phyloP scores from a whole-genome alignment of 2,797 vertebrate species.

The Vipera ursinii region DNA sequence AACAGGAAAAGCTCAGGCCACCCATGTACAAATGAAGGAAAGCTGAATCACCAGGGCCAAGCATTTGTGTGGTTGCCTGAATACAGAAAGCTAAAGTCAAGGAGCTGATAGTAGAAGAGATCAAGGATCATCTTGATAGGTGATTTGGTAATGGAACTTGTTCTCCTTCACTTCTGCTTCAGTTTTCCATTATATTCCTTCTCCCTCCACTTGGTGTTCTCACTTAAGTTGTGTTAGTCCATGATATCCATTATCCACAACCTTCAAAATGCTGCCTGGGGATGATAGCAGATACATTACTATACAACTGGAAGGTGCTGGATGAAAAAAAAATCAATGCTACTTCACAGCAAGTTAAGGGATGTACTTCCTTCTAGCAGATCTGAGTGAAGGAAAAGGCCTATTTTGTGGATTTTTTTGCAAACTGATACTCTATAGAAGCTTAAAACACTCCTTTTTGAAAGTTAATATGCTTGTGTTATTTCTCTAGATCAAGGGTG shows the following conservation, averaged over 20 bases:
- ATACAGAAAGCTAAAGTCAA: not conserved
- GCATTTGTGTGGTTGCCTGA: not conserved
- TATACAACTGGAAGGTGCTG: not conserved
- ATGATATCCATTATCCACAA: not conserved
- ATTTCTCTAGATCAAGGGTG: not conserved
- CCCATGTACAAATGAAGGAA: not conserved
- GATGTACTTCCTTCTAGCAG: not conserved
- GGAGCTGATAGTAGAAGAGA: not conserved
- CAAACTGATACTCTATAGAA: not conserved
- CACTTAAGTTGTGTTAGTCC: not conserved
- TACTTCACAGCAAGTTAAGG: not conserved
- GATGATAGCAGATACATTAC: not conserved
- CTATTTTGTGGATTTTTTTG: not conserved
- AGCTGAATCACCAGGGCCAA: not conserved
- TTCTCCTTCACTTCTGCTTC: not conserved
- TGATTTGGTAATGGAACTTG: not conserved
- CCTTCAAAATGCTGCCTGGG: not conserved
- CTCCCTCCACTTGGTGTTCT: not conserved
- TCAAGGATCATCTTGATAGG: not conserved
- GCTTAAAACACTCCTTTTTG: not conserved
- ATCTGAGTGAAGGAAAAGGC: not conserved
- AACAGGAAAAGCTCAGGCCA: not conserved
- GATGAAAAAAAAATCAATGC: not conserved
- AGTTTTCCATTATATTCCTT: not conserved
- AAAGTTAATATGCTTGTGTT: not conserved